Evolutionary conservation across 2,888 invertebrate genomes (phyloP), one percentile per base, ranked within the genome.

Genomic region (Merodon equestris): DNA sequence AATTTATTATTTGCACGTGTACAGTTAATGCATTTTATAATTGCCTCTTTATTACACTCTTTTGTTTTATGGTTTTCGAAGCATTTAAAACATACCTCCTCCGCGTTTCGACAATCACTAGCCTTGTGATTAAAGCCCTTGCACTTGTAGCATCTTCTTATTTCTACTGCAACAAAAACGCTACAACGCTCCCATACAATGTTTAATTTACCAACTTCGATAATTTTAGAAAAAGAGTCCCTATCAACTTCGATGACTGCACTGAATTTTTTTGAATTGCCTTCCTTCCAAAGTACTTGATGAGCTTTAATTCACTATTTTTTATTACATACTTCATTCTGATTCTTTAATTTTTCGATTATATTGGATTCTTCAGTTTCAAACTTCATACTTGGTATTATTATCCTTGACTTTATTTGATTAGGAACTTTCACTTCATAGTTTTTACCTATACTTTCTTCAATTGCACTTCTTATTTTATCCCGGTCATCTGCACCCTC

Each of bases 61-160:
- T 15, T 71, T 10, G 51, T 15, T 14, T 48, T 71, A 40, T 63
- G 61, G n/a, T 53, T 53, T 36, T 13, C 50, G 9, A 61, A 15
- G 13, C 71, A 71, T 12, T 63, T 63, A 1, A 36, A 38, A 14
- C 61, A 63, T 18, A 34, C 44, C 51, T 68, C 68, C 5, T 61
- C 14, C 14, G 51, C 15, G 12, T n/a, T 42, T 13, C 19, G 44
- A n/a, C 60, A 70, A n/a, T 53, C 47, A 10, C 9, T 36, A 5
- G 70, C 47, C 50, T 54, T 45, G 13, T 61, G 60, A n/a, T 70
- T 70, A 27, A 53, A 70, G 1, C 53, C 70, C 53, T 61, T 38
- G 27, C 73, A 50, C 34, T 54, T 42, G 27, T 38, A 51, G 44
- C 70, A 60, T 12, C 27, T 57, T 17, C 12, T 57, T 0, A 57